A percentile compares a stretch with the other conserved stretches of the same genome.
These are phyloP conservation scores for Hedychridium roseum DNA, from an alignment of 2,888 invertebrate species.

Conservation along the genomic window DNA sequence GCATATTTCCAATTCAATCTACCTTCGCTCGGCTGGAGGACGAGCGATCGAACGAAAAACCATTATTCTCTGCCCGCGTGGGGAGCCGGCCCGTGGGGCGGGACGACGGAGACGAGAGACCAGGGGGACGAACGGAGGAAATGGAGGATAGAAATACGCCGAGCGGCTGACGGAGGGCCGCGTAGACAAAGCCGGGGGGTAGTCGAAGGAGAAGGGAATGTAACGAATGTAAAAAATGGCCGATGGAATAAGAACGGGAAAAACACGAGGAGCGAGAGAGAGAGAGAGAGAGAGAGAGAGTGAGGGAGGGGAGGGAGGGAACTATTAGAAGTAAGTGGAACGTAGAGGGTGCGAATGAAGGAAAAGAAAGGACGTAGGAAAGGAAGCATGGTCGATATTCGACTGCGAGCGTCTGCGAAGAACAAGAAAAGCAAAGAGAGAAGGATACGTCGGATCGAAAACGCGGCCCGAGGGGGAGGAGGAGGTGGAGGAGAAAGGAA, in stretches of 20 bases:
- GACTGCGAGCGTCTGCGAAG: conserved; percentile 19
- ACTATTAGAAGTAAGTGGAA: too few species aligned
- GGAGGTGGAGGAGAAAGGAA: conserved; percentile 8
- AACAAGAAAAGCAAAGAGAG: conserved; percentile 19
- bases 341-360: too few species aligned
- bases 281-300: neutral
- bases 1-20: conserved; percentile 58
- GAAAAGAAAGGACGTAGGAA: too few species aligned
- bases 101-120: too few species aligned
- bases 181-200: conserved; percentile 1
- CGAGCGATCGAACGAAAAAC: conserved; percentile 51
- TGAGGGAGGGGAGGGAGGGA: too few species aligned
- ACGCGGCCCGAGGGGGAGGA: conserved; percentile 18
- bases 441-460: conserved; percentile 28
- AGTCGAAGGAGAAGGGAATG: neutral
- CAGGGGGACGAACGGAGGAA: conserved; percentile 20
- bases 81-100: too few species aligned
- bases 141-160: conserved; percentile 15
- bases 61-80: conserved; percentile 54
- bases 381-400: too few species aligned
- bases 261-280: neutral
- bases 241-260: conserved; percentile 6
- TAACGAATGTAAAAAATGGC: too few species aligned
- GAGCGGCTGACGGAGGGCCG: conserved; percentile 1
- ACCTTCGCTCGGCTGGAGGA: conserved; percentile 27